Conservation (phyloP, 2,888 invertebrate species). For the Noctua pronuba region DNA sequence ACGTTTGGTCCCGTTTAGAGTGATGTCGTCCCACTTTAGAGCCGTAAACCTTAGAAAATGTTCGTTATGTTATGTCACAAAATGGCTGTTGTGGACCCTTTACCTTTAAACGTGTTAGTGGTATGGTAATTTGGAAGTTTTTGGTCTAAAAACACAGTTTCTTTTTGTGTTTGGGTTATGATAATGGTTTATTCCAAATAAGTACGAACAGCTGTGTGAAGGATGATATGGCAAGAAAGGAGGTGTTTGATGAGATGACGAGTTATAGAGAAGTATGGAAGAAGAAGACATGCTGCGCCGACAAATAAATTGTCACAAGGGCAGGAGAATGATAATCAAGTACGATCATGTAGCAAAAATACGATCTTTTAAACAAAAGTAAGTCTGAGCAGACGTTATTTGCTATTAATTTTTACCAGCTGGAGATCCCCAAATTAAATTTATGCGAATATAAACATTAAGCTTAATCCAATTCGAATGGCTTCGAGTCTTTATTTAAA, state of each 20-base stretch:
- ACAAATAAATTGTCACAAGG: too few relatives aligned
- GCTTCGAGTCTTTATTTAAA: background rate
- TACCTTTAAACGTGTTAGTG: constrained; percentile 28
- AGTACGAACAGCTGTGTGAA: too few relatives aligned
- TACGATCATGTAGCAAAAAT: background rate
- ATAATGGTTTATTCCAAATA: background rate
- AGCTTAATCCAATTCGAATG: background rate
- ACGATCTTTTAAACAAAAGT: background rate
- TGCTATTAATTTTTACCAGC: background rate
- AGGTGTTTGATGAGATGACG: too few relatives aligned
- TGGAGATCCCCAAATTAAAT: background rate
- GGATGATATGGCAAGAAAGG: too few relatives aligned
- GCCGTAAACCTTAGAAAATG: constrained; percentile 56
- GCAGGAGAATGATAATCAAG: too few relatives aligned
- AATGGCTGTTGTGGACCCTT: constrained; percentile 30
- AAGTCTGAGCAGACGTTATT: background rate
- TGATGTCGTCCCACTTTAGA: constrained; percentile 57
- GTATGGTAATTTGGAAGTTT: constrained; percentile 20
- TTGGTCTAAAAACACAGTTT: constrained; percentile 1
- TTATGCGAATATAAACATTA: background rate
- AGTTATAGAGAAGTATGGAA: too few relatives aligned
- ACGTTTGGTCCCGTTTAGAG: constrained; percentile 58
- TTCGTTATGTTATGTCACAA: constrained; percentile 48
- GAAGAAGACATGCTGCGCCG: too few relatives aligned
- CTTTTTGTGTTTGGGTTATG: background rate